Evolutionary conservation across 2,113 vertebrate species (phyloP).

Genomic region (Mungos mungo): DNA sequence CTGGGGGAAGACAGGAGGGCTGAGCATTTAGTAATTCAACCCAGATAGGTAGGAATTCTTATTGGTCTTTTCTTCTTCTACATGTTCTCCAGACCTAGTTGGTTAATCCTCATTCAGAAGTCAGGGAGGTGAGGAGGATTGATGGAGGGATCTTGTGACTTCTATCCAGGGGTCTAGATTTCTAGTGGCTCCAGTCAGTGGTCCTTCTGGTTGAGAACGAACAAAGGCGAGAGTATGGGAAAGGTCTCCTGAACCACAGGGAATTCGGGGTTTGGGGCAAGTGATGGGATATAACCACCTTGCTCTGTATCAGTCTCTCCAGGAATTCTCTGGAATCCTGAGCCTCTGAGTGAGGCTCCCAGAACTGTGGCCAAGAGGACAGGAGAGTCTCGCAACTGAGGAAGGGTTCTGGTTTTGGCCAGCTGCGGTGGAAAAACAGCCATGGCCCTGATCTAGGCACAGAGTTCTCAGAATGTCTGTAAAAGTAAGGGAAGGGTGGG

Average conservation of each 20-base stretch:
- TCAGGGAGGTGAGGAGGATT: neutral
- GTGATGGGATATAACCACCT: neutral
- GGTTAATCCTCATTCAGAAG: slow-evolving; percentile 23
- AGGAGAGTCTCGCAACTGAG: neutral
- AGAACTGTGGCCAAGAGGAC: neutral
- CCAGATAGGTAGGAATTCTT: neutral
- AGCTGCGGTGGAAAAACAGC: neutral
- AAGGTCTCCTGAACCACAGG: neutral
- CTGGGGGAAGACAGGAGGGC: neutral
- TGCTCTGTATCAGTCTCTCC: slow-evolving; percentile 4
- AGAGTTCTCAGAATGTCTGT: neutral
- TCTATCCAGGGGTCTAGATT: neutral
- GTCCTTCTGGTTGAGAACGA: slow-evolving; percentile 18
- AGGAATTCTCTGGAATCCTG: slow-evolving; percentile 40
- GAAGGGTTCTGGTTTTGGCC: neutral
- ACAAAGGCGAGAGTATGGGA: slow-evolving; percentile 38
- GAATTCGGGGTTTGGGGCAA: neutral
- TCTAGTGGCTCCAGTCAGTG: neutral
- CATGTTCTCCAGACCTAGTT: neutral
- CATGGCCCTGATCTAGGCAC: neutral
- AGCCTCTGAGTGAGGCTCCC: neutral
- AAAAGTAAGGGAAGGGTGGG: neutral
- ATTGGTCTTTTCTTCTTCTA: neutral
- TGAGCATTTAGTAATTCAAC: neutral
- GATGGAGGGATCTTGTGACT: neutral